A percentile compares a stretch with the other conserved stretches of the same genome.
These are phyloP conservation scores for Scaptodrosophila latifasciaeformis DNA, from an alignment of 2,888 invertebrate species.

Conservation along the genomic window DNA sequence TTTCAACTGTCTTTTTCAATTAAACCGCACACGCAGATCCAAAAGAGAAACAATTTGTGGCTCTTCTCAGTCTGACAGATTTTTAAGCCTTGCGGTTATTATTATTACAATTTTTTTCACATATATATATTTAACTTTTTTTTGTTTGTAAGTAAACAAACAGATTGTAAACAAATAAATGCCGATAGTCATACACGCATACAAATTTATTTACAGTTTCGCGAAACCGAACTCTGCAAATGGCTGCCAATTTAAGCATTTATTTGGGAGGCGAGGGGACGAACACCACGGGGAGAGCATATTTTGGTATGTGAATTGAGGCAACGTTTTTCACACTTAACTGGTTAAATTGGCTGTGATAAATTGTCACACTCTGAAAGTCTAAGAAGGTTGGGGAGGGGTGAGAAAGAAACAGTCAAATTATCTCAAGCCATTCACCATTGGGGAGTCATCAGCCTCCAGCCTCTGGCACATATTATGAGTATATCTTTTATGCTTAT, in stretches of 20 bases:
- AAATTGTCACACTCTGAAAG: constrained; percentile 64
- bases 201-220: constrained; percentile 16
- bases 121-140: too few relatives aligned
- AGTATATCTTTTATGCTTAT: background rate
- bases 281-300: too few relatives aligned
- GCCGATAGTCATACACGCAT: constrained; percentile 49
- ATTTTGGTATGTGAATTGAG: too few relatives aligned
- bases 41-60: too few relatives aligned
- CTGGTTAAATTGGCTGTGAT: constrained; percentile 70
- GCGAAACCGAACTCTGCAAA: constrained; percentile 13
- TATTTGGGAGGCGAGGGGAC: background rate
- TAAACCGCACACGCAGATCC: constrained; percentile 28
- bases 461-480: background rate
- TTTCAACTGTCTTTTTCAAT: constrained; percentile 52
- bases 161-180: constrained; percentile 70
- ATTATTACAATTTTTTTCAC: too few relatives aligned
- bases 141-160: too few relatives aligned
- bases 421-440: too few relatives aligned
- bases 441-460: too few relatives aligned
- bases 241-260: constrained; percentile 9
- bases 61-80: too few relatives aligned
- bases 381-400: too few relatives aligned
- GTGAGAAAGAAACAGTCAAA: too few relatives aligned
- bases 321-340: constrained; percentile 64
- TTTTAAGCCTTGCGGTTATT: constrained; percentile 54